Percentiles rank a stretch among this genome's conserved stretches.
Evolutionary conservation across 2,113 vertebrate species (phyloP).

Genomic region (Cercopithecus mona): DNA sequence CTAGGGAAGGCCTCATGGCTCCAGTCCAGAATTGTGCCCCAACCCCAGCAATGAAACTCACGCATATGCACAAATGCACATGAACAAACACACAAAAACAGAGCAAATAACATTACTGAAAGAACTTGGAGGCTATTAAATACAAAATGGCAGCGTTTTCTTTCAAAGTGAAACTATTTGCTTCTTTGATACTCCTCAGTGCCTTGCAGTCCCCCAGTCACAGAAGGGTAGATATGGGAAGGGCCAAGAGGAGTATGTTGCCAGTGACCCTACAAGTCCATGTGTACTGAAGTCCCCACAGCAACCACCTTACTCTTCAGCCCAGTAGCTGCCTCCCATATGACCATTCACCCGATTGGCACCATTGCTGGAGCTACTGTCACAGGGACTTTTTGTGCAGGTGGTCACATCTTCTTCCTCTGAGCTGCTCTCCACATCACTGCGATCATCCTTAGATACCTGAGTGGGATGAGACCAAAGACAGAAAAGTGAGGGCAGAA

Average conservation of each 20-base stretch:
- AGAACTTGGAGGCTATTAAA: constrained; percentile 68
- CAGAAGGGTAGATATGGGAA: neutral
- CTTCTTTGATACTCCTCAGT: constrained; percentile 66
- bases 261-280: constrained; percentile 63
- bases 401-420: constrained; percentile 89
- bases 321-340: constrained; percentile 82
- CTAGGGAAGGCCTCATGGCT: constrained; percentile 3
- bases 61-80: constrained; percentile 58
- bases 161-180: constrained; percentile 68
- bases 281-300: constrained; percentile 56
- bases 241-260: neutral
- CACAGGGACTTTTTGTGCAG: constrained; percentile 79
- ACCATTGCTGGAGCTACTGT: constrained; percentile 83
- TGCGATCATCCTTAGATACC: constrained; percentile 97
- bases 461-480: constrained; percentile 62
- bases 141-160: constrained; percentile 76
- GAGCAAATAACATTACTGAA: constrained; percentile 64
- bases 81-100: neutral
- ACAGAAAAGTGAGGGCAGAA: neutral
- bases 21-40: constrained; percentile 43
- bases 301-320: constrained; percentile 82
- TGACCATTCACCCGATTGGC: constrained; percentile 94
- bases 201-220: constrained; percentile 34
- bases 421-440: constrained; percentile 98
- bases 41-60: constrained; percentile 52